These are phyloP conservation scores for Cladopsammia gracilis DNA, from an alignment of 64 coral and sea anemone genomes.

Conservation along the genomic window DNA sequence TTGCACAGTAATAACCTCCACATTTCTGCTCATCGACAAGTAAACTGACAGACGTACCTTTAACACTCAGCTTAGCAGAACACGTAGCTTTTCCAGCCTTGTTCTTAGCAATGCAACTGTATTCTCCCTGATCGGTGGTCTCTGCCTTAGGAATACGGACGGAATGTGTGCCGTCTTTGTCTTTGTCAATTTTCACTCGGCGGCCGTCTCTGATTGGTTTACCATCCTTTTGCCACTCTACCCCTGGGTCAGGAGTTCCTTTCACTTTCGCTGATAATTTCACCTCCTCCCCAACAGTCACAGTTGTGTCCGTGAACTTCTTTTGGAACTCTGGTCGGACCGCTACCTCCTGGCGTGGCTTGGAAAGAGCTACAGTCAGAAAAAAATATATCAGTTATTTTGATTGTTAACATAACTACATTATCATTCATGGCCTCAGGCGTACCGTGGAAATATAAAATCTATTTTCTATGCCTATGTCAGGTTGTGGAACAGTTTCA, in stretches of 20 bases:
- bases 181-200: conserved; percentile 57
- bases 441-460: too few relatives aligned
- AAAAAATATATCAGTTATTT: background rate
- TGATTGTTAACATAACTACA: too few relatives aligned
- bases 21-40: background rate
- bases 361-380: conserved; percentile 23
- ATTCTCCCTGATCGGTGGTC: conserved; percentile 54
- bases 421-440: too few relatives aligned
- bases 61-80: conserved; percentile 49
- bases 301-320: conserved; percentile 65
- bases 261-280: conserved; percentile 71
- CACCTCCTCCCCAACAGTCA: conserved; percentile 65
- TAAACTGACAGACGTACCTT: background rate
- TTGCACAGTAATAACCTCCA: too few relatives aligned
- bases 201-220: conserved; percentile 73
- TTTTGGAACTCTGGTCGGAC: conserved; percentile 71
- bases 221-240: conserved; percentile 91
- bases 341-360: conserved; percentile 24
- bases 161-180: conserved; percentile 31
- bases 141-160: conserved; percentile 25
- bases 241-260: conserved; percentile 70
- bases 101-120: conserved; percentile 63
- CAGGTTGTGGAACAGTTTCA: too few relatives aligned
- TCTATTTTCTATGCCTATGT: too few relatives aligned
- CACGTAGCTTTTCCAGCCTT: conserved; percentile 44